These are phyloP conservation scores for Slavum lentiscoides DNA, from an alignment of 2,888 invertebrate genomes.

Conservation along the genomic window DNA sequence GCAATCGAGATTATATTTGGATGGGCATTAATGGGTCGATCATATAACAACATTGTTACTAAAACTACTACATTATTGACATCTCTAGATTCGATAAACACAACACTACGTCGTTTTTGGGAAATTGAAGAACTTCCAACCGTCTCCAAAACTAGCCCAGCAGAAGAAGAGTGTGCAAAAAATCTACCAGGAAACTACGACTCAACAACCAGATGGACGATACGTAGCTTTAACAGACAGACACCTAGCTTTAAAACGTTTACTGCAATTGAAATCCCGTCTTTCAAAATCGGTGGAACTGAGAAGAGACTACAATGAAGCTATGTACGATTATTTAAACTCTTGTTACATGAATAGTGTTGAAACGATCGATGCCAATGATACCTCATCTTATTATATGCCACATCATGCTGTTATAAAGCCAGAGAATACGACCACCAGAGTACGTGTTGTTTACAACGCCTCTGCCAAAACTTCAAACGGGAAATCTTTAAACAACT, in stretches of 20 bases:
- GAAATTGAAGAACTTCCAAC: neutral
- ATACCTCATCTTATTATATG: neutral
- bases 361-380: neutral
- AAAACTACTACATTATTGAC: neutral
- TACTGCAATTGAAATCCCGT: neutral
- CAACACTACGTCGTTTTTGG: neutral
- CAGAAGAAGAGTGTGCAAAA: neutral
- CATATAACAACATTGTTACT: neutral
- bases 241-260: neutral
- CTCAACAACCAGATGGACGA: neutral
- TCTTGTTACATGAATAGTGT: neutral
- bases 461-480: neutral
- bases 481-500: constrained; percentile 25
- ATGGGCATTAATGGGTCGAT: neutral
- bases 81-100: neutral
- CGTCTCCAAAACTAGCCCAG: neutral
- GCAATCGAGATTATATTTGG: neutral
- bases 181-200: neutral
- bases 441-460: constrained; percentile 23
- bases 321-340: neutral
- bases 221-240: neutral
- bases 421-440: constrained; percentile 12
- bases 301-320: neutral
- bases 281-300: neutral
- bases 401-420: constrained; percentile 34